phyloP scores from a whole-genome alignment of 37 sponge, comb jelly and placozoan species.

The Dysidea cf. avara region DNA sequence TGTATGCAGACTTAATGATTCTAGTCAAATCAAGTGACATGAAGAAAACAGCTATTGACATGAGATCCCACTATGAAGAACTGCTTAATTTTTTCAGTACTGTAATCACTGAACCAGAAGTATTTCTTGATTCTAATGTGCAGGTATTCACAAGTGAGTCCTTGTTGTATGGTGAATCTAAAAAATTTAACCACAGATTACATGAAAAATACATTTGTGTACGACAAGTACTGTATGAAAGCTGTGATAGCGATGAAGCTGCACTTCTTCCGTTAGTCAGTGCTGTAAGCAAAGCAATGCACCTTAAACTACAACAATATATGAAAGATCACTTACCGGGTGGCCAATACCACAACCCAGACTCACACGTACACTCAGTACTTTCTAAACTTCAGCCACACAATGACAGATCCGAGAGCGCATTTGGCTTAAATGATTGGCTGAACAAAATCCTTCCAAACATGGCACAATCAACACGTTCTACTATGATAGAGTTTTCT shows the following conservation, averaged over 20 bases:
- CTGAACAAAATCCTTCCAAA: conserved; percentile 18
- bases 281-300: conserved; percentile 26
- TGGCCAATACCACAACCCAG: conserved; percentile 14
- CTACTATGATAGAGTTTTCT: conserved; percentile 4
- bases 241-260: too few relatives aligned
- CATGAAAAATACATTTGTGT: too few relatives aligned
- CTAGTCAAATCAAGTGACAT: conserved; percentile 26
- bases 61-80: conserved; percentile 29
- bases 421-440: conserved; percentile 27
- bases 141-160: conserved; percentile 30
- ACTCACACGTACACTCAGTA: neutral
- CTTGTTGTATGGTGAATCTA: conserved; percentile 19
- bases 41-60: conserved; percentile 21
- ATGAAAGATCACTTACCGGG: conserved; percentile 29
- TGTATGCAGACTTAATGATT: conserved; percentile 26
- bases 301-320: conserved; percentile 11
- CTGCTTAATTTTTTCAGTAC: conserved; percentile 4
- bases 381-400: conserved; percentile 22
- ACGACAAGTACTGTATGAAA: too few relatives aligned
- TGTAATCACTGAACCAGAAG: too few relatives aligned
- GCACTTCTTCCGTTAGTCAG: too few relatives aligned
- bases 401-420: conserved; percentile 22
- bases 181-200: conserved; percentile 30
- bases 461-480: conserved; percentile 28
- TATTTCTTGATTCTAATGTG: conserved; percentile 13